A percentile compares a stretch with the other conserved stretches of the same genome.
Conservation (phyloP, 2,888 invertebrate species). For the Heterodera filipjevi region DNA sequence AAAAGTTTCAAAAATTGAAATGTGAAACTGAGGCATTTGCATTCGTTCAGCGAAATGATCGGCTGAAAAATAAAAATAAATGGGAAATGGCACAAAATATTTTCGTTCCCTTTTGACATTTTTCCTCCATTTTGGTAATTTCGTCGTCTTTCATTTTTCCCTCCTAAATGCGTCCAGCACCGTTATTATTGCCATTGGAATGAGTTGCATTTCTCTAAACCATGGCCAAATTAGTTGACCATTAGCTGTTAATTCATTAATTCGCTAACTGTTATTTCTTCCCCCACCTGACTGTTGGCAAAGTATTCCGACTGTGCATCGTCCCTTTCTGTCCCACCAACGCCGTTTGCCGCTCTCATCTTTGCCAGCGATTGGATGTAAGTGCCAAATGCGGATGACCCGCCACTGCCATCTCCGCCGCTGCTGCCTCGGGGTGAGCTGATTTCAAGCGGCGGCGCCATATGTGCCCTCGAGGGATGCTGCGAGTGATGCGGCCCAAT, state of each 20-base stretch:
- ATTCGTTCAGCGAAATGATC: not conserved
- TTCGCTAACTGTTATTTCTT: not conserved
- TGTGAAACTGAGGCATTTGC: not conserved
- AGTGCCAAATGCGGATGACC: not conserved
- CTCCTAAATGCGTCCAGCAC: not conserved
- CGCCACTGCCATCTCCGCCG: not conserved
- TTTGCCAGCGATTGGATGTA: constrained; percentile 15
- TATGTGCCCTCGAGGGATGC: not conserved
- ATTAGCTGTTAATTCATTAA: not conserved
- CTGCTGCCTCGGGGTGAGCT: constrained; percentile 15
- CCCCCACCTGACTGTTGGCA: not conserved
- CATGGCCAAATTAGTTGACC: not conserved
- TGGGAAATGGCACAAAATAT: not conserved
- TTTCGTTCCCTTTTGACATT: not conserved
- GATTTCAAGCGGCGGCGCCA: constrained; percentile 11
- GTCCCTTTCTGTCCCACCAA: not conserved
- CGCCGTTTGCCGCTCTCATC: not conserved
- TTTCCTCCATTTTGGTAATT: not conserved
- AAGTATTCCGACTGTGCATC: constrained; percentile 11
- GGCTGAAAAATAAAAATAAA: not conserved
- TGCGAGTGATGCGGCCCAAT: not conserved
- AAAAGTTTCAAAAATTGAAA: not conserved
- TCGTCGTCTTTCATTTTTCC: not conserved
- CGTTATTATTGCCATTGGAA: not conserved
- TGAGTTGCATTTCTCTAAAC: not conserved